These are phyloP conservation scores for Chondrilla cf. caribensis DNA, from an alignment of 37 sponge, comb jelly and placozoan genomes.

Conservation along the genomic window DNA sequence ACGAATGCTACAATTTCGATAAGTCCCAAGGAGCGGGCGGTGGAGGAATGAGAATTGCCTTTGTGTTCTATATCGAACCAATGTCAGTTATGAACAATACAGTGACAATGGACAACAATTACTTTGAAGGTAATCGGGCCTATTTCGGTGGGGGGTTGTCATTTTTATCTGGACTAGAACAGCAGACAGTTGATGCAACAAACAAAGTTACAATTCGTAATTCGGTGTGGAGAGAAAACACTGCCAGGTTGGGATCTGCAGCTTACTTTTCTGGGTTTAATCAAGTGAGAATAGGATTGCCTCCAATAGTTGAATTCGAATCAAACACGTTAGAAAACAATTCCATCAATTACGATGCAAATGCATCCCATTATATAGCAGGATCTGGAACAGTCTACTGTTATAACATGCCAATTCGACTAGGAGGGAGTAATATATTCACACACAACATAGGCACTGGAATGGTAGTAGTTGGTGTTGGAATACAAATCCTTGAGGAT, in stretches of 20 bases:
- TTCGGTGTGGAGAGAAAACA: neutral
- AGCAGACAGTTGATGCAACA: neutral
- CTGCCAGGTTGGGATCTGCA: neutral
- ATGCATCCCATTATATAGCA: neutral
- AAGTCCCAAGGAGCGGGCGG: neutral
- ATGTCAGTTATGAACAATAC: neutral
- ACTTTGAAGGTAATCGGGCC: neutral
- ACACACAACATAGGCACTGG: neutral
- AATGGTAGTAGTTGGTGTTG: neutral
- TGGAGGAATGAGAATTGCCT: slow-evolving; percentile 1
- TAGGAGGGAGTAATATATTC: neutral
- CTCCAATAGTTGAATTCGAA: neutral
- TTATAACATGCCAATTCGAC: neutral
- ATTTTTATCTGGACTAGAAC: neutral
- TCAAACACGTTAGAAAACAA: neutral
- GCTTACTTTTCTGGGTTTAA: neutral
- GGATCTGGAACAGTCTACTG: neutral
- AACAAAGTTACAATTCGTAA: neutral
- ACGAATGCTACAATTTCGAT: neutral
- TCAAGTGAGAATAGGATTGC: neutral
- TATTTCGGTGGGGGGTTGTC: neutral
- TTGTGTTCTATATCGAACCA: neutral
- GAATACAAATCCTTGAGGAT: neutral
- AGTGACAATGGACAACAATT: neutral
- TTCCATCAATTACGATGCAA: neutral